A percentile compares a stretch with the other conserved stretches of the same genome.
These are phyloP conservation scores for Malthinus seriepunctatus DNA, from an alignment of 2,888 invertebrate genomes.

Conservation along the genomic window DNA sequence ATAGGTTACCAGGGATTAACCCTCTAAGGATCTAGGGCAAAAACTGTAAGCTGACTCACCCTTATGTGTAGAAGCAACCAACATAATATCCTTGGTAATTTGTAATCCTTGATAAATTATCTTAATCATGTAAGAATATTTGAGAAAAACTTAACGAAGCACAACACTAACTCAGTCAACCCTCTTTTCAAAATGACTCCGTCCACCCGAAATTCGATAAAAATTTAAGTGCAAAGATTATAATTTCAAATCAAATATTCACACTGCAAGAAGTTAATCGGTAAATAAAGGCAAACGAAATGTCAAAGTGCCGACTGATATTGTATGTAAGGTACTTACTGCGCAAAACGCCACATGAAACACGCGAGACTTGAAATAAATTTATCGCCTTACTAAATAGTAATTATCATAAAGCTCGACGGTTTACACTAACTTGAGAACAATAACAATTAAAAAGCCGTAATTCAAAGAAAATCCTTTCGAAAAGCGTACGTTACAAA, in stretches of 20 bases:
- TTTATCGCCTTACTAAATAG: neutral
- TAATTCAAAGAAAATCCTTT: neutral
- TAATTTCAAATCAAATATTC: no score
- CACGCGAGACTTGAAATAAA: constrained; percentile 11
- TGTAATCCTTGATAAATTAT: constrained; percentile 24
- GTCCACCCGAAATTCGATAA: no score
- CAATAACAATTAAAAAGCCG: neutral
- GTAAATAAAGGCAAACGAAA: constrained; percentile 19
- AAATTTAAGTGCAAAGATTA: no score
- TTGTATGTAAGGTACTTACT: constrained; percentile 9
- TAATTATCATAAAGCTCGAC: neutral
- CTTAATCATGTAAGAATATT: constrained; percentile 20
- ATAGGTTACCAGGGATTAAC: no score
- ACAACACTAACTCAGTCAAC: neutral
- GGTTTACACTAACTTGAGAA: neutral
- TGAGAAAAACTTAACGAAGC: neutral
- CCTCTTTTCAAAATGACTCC: neutral
- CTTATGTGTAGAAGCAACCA: constrained; percentile 16
- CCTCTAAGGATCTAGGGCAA: no score
- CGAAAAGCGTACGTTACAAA: neutral
- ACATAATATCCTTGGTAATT: constrained; percentile 14
- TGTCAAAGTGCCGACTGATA: constrained; percentile 11
- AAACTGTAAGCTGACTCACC: no score
- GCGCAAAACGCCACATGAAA: constrained; percentile 16
- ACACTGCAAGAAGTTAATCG: constrained; percentile 7